Conservation (phyloP, 2,797 vertebrate species). For the Lacerta viridis region DNA sequence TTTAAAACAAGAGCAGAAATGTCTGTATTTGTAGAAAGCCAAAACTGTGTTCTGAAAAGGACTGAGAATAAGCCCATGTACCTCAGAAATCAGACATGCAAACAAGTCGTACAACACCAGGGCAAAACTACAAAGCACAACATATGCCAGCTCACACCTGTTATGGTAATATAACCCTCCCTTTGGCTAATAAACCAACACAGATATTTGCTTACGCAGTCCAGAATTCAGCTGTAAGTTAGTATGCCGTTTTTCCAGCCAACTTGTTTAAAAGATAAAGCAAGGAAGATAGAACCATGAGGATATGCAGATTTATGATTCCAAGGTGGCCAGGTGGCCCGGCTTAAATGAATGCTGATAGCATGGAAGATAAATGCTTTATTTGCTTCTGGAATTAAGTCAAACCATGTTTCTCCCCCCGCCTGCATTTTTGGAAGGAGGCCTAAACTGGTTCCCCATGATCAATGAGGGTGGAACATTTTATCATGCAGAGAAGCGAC, state of each 20-base stretch:
- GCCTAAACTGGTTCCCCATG: not conserved
- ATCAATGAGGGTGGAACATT: not conserved
- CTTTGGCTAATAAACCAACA: slow-evolving; percentile 65
- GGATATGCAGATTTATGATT: not conserved
- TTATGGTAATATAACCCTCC: slow-evolving; percentile 70
- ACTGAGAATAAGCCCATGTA: slow-evolving; percentile 24
- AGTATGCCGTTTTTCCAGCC: slow-evolving; percentile 4
- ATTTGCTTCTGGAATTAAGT: not conserved
- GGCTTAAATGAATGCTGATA: not conserved
- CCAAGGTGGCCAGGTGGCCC: fast-evolving
- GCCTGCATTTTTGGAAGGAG: not conserved
- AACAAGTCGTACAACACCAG: slow-evolving; percentile 66
- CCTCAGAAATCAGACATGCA: slow-evolving; percentile 55
- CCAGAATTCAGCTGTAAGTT: slow-evolving; percentile 54
- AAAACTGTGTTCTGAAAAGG: slow-evolving; percentile 58
- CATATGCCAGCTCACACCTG: slow-evolving; percentile 77
- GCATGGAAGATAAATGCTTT: not conserved
- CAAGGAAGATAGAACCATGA: slow-evolving; percentile 14
- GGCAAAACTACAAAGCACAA: slow-evolving; percentile 53
- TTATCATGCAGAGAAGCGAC: not conserved
- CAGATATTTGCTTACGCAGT: slow-evolving; percentile 9
- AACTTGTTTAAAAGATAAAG: not conserved
- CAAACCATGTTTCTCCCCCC: not conserved
- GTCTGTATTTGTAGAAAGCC: slow-evolving; percentile 49
- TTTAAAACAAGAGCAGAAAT: slow-evolving; percentile 36